Conservation (phyloP, 2,797 vertebrate genomes). For the Xyrichtys novacula region DNA sequence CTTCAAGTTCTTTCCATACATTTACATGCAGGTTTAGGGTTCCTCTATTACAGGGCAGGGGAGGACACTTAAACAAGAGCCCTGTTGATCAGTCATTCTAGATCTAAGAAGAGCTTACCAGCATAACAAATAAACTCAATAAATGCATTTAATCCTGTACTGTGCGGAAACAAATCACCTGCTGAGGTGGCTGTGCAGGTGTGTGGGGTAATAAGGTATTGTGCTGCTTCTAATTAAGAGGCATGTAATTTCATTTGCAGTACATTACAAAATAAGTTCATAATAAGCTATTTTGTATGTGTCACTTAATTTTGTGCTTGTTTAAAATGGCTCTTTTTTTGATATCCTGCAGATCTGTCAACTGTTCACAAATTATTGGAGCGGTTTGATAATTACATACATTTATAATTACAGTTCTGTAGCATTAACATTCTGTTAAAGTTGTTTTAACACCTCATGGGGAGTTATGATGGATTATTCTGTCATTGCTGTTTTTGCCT, state of each 20-base stretch:
- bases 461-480: too few species aligned
- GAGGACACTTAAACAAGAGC: neutral
- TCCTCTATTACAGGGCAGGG: neutral
- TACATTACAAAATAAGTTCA: neutral
- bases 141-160: neutral
- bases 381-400: neutral
- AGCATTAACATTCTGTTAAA: neutral
- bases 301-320: conserved; percentile 17
- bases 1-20: neutral
- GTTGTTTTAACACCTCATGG: too few species aligned
- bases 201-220: neutral
- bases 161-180: neutral
- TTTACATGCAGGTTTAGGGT: conserved; percentile 3
- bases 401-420: too few species aligned
- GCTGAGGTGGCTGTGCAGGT: neutral
- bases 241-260: neutral
- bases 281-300: neutral
- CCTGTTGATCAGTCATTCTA: too few species aligned
- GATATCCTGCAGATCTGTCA: too few species aligned
- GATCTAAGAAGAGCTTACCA: too few species aligned
- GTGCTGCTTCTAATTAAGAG: conserved; percentile 7
- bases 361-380: too few species aligned
- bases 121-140: neutral
- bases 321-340: too few species aligned
- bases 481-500: too few species aligned